These are phyloP conservation scores for Andinoacara biseriatus DNA, from an alignment of 2,113 vertebrate genomes.

Conservation along the genomic window DNA sequence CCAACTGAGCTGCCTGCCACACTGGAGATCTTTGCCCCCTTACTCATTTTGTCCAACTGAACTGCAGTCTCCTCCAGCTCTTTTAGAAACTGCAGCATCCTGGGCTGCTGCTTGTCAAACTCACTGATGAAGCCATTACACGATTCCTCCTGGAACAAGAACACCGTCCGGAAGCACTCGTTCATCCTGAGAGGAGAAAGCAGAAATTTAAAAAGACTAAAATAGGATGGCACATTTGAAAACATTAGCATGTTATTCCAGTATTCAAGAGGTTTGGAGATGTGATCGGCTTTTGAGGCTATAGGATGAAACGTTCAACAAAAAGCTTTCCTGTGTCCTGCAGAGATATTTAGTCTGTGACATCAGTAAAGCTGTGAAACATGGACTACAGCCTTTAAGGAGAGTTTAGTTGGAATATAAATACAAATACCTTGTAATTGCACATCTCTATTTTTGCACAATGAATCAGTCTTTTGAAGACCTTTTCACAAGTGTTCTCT, in stretches of 20 bases:
- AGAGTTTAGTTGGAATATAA: too few species aligned
- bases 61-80: constrained; percentile 37
- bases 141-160: constrained; percentile 27
- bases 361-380: too few species aligned
- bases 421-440: too few species aligned
- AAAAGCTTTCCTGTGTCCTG: not conserved
- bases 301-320: not conserved
- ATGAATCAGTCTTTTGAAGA: too few species aligned
- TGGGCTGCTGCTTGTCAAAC: constrained; percentile 24
- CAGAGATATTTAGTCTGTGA: not conserved
- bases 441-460: too few species aligned
- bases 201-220: not conserved
- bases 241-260: not conserved
- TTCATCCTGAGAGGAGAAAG: constrained; percentile 40
- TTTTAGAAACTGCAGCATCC: constrained; percentile 35
- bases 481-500: too few species aligned
- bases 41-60: constrained; percentile 57
- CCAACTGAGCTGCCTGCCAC: constrained; percentile 66
- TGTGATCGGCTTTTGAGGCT: not conserved
- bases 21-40: constrained; percentile 65
- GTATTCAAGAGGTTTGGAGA: accelerated
- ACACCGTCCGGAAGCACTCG: constrained; percentile 39
- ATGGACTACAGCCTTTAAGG: too few species aligned
- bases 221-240: too few species aligned
- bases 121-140: constrained; percentile 21